Evolutionary conservation across 1,140 invertebrate genomes (phyloP), one percentile per base, ranked within the genome.

Genomic region (Pteromalus puparum): DNA sequence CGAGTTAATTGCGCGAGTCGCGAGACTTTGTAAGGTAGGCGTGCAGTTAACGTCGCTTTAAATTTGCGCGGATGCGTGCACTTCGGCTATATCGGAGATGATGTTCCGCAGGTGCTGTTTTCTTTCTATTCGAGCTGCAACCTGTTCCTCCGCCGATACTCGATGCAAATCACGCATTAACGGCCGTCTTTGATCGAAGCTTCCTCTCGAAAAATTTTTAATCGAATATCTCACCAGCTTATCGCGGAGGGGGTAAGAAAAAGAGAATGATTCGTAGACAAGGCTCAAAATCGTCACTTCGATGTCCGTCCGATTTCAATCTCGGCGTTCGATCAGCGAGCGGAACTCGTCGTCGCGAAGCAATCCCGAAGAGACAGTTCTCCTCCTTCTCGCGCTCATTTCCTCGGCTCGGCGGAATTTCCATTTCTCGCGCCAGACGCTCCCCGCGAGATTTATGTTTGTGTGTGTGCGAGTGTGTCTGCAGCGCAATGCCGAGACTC

Each of bases 371-470:
- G 53, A 61, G 53, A 48, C 65, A 65, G n/a, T 24, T 42, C 24
- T 42, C 42, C 15, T 53, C 34, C 72, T 28, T 74, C 26, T 28
- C 15, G 28, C 24, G 24, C 42, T 72, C 6, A 53, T 15, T 7
- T 53, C 74, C 68, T 18, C 68, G 68, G 21, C 24, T 53, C 24
- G 24, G 48, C 38, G 68, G 68, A 70, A 70, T 70, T 30, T 70
- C 68, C 68, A 70, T 70, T 70, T 70, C 68, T 70, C 68, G 68
- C 68, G 26, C 68, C 28, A 61, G 53, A 61, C 68, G 68, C 68
- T 70, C 12, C 68, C 53, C 24, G 24, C 68, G 68, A 70, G 68
- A 30, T 70, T 70, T 70, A 70, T 70, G 68, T 28, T 70, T n/a
- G 26, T 13, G 68, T 28, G 68, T 70, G 68, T 21, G 65, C 18